Percentiles rank a stretch among this genome's conserved stretches.
These are phyloP conservation scores for Synanthedon vespiformis DNA, from an alignment of 2,888 invertebrate genomes.

Conservation along the genomic window DNA sequence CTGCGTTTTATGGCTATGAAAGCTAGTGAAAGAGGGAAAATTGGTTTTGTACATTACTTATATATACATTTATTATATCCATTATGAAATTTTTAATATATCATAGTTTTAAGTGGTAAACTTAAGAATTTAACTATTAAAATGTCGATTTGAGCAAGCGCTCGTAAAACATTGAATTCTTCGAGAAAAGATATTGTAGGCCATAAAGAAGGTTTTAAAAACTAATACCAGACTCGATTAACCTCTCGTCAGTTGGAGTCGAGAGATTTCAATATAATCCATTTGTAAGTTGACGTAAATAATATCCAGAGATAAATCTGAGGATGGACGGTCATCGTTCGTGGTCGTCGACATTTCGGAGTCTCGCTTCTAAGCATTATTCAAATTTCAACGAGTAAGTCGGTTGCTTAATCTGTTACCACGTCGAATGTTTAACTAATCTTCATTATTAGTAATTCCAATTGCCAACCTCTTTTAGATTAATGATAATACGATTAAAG, in stretches of 20 bases:
- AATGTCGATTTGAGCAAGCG: too few relatives aligned
- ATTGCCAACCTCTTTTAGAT: neutral
- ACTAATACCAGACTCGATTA: neutral
- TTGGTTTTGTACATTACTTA: too few relatives aligned
- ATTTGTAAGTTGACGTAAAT: constrained; percentile 36
- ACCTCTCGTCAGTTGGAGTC: constrained; percentile 7
- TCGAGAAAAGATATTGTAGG: constrained; percentile 1
- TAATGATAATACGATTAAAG: too few relatives aligned
- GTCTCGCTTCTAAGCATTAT: constrained; percentile 29
- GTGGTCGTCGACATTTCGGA: constrained; percentile 26
- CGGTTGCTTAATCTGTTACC: constrained; percentile 23
- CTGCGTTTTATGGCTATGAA: too few relatives aligned
- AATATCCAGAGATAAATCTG: constrained; percentile 38
- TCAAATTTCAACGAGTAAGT: constrained; percentile 44
- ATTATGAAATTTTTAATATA: too few relatives aligned
- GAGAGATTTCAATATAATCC: constrained; percentile 25
- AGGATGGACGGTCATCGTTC: constrained; percentile 32
- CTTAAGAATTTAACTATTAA: too few relatives aligned
- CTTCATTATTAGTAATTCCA: constrained; percentile 1
- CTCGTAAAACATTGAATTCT: too few relatives aligned
- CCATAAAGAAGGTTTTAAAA: neutral
- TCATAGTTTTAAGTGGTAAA: too few relatives aligned
- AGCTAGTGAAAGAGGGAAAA: too few relatives aligned
- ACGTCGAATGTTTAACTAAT: constrained; percentile 21
- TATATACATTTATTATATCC: too few relatives aligned